phyloP scores from a whole-genome alignment of 2,113 vertebrate genomes.

The Opisthocomus hoazin region DNA sequence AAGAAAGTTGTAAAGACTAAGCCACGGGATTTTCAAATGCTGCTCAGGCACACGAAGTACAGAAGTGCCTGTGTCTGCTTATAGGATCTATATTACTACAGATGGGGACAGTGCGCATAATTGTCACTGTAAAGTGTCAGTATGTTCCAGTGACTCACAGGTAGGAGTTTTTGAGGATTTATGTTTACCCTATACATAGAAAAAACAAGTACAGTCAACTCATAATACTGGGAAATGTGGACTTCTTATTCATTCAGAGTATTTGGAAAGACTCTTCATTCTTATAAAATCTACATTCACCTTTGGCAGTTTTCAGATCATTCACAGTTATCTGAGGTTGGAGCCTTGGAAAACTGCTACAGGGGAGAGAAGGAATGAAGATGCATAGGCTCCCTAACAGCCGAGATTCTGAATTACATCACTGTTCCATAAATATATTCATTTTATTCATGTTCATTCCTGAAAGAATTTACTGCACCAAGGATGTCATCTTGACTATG shows the following conservation, averaged over 20 bases:
- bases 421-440: conserved; percentile 64
- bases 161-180: not conserved
- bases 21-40: not conserved
- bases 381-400: conserved; percentile 28
- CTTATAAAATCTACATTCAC: not conserved
- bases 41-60: not conserved
- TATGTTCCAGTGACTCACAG: not conserved
- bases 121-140: not conserved
- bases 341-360: conserved; percentile 12
- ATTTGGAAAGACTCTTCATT: conserved; percentile 5
- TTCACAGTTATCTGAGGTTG: conserved; percentile 1
- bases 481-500: conserved; percentile 45
- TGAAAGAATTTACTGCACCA: conserved; percentile 41
- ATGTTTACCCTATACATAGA: not conserved
- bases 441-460: conserved; percentile 49
- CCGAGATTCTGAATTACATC: conserved; percentile 62
- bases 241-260: not conserved
- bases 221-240: not conserved
- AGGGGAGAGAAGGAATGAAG: conserved; percentile 32
- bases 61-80: not conserved
- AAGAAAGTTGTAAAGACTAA: not conserved
- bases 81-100: not conserved
- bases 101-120: not conserved
- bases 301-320: not conserved
- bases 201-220: not conserved